A percentile compares a stretch with the other conserved stretches of the same genome.
These are phyloP conservation scores for Fulmarus glacialis DNA, from an alignment of 2,113 vertebrate species.

Conservation along the genomic window DNA sequence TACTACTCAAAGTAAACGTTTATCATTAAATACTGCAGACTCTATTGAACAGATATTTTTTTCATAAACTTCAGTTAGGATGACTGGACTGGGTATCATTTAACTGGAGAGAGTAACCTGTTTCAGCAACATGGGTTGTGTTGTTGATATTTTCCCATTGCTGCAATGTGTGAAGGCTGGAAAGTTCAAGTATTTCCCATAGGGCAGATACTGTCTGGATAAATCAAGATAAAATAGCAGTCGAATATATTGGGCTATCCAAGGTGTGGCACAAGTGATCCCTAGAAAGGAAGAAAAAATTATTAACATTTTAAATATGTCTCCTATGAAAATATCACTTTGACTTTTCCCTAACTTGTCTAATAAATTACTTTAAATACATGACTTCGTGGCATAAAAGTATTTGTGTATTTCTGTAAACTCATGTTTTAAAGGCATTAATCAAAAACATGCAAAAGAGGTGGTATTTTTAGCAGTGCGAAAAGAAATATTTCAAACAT, in stretches of 20 bases:
- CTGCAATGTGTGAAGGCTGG: constrained; percentile 53
- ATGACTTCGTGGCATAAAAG: neutral
- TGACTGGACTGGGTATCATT: constrained; percentile 20
- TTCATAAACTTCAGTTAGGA: neutral
- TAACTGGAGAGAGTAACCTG: constrained; percentile 18
- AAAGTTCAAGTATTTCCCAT: constrained; percentile 64
- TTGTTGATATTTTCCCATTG: constrained; percentile 38
- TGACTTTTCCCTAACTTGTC: neutral
- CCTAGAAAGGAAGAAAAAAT: neutral
- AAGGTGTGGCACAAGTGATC: neutral
- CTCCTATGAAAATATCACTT: neutral
- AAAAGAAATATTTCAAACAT: neutral
- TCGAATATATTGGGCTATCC: constrained; percentile 18
- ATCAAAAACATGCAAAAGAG: neutral
- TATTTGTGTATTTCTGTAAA: neutral
- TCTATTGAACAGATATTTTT: neutral
- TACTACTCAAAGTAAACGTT: neutral
- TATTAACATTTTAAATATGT: neutral
- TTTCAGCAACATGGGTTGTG: constrained; percentile 18
- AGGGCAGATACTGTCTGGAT: constrained; percentile 45
- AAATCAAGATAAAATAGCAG: constrained; percentile 60
- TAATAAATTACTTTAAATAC: neutral
- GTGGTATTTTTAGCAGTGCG: neutral
- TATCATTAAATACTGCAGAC: neutral
- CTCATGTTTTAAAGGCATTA: neutral